Base-by-base conservation (phyloP, 2,888 invertebrate species). In the Xestia rhomboidea region DNA sequence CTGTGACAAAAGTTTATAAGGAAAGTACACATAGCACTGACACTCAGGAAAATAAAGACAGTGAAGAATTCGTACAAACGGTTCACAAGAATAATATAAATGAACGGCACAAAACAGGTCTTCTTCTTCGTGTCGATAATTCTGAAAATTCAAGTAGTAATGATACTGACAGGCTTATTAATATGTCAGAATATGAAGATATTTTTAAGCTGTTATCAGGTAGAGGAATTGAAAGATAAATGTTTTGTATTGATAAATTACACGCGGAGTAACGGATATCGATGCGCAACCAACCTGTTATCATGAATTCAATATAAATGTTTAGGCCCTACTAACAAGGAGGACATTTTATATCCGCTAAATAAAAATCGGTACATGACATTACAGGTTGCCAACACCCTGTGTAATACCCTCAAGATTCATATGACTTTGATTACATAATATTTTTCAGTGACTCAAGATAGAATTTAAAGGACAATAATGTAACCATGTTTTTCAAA, bases 121-220 rank as follows among this genome's bases (percentile, higher is more conserved):
- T n/a, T n/a, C n/a, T n/a, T n/a, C n/a, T n/a, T n/a, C n/a, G n/a
- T n/a, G n/a, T n/a, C n/a, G n/a, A n/a, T n/a, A n/a, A n/a, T n/a
- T n/a, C n/a, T n/a, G n/a, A n/a, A 30, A 62, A 34, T 34, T 41
- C 34, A 66, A 75, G 27, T 18, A 34, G 6, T 62, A 66, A 69
- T 24, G 54, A 18, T 11, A 79, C 72, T 41, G 60, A 73, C 63
- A 57, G 11, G 1, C 54, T 83, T 46, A 24, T 83, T 30, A 46
- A 79, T 15, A 66, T 76, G 68, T n/a, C 79, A 21, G 57, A 74
- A 15, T 70, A 68, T 49, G 71, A 73, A 4, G 66, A 83, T 49
- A 41, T 84, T 68, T 76, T 41, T 69, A 57, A 77, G 2, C 69
- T 80, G 34, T 18, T 80, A 27, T 24, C 51, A 34, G 34, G 18